Evolutionary conservation across 2,888 invertebrate genomes (phyloP), one percentile per base, ranked within the genome.

Genomic region (Erannis defoliaria): DNA sequence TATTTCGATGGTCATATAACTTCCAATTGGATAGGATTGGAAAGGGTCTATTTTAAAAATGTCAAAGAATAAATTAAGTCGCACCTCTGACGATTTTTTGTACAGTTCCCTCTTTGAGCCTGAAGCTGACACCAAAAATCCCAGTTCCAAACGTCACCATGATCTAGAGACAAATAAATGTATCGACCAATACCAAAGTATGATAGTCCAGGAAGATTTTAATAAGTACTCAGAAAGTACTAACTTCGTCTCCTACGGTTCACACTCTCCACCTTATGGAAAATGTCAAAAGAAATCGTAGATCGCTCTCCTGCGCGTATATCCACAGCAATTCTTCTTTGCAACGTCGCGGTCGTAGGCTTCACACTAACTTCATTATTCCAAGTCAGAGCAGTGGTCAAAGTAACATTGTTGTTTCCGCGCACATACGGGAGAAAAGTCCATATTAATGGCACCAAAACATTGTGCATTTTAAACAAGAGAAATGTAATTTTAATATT

Each of bases 61-160:
- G 59, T 61, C 57, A 43, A 63, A 55, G 31, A 53, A 19, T 40
- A 33, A 62, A 60, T 26, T 68, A 10, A n/a, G 3, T 33, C 33
- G 10, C 10, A 82, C 82, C 68, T 79, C 12, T 61, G 53, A 26
- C 64, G 10, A 3, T 38, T 61, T 16, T 67, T 40, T 3, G 72
- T 31, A 63, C 88, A 85, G 29, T 72, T 76, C 1, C 87, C 87
- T 16, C 3, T 64, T 64, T 72, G 77, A 14, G 81, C 78, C 68
- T 89, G 89, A 16, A 82, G 63, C 54, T 81, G 85, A 62, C 89
- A 89, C 80, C 81, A 87, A 55, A 70, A 76, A 67, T 88, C 86
- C 88, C 87, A 88, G 18, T 79, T 71, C 84, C 83, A 87, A 54
- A 85, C 67, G 9, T 75, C 68, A 9, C 61, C 65, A 8, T 49